phyloP scores from a whole-genome alignment of 2,797 vertebrate species.

The Apogon hyalosoma region DNA sequence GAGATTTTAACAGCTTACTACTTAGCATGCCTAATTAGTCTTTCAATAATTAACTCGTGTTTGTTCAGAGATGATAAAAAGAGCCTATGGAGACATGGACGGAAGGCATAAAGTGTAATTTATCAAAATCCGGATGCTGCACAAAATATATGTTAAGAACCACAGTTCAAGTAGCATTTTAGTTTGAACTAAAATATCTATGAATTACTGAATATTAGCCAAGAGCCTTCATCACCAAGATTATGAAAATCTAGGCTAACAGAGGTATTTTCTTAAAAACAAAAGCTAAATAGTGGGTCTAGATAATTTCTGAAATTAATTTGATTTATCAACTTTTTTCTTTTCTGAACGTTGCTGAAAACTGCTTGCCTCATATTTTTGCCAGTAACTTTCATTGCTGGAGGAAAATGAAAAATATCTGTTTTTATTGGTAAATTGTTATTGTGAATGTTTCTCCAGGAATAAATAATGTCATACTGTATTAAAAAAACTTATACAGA shows the following conservation, averaged over 20 bases:
- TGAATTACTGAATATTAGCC: conserved; percentile 6
- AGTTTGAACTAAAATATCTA: conserved; percentile 24
- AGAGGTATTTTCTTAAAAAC: neutral
- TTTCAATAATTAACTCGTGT: conserved; percentile 57
- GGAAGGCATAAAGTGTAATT: conserved; percentile 38
- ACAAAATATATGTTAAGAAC: conserved; percentile 1
- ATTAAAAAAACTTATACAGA: too few relatives aligned
- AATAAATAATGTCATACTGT: too few relatives aligned
- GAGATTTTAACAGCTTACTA: conserved; percentile 62
- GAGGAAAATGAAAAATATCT: too few relatives aligned
- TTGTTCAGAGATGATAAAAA: conserved; percentile 57
- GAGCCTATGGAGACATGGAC: conserved; percentile 8
- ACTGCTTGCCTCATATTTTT: neutral
- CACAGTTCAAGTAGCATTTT: neutral
- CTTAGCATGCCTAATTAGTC: conserved; percentile 67
- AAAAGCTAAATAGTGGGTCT: neutral
- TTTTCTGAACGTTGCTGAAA: neutral
- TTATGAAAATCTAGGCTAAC: conserved; percentile 3
- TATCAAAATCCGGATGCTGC: conserved; percentile 17
- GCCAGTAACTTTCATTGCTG: too few relatives aligned
- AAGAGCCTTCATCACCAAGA: neutral
- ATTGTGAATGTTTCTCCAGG: too few relatives aligned
- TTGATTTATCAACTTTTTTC: too few relatives aligned
- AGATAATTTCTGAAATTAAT: too few relatives aligned
- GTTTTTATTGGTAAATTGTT: too few relatives aligned